phyloP scores from a whole-genome alignment of 2,888 invertebrate genomes.

The Seladonia tumulorum region DNA sequence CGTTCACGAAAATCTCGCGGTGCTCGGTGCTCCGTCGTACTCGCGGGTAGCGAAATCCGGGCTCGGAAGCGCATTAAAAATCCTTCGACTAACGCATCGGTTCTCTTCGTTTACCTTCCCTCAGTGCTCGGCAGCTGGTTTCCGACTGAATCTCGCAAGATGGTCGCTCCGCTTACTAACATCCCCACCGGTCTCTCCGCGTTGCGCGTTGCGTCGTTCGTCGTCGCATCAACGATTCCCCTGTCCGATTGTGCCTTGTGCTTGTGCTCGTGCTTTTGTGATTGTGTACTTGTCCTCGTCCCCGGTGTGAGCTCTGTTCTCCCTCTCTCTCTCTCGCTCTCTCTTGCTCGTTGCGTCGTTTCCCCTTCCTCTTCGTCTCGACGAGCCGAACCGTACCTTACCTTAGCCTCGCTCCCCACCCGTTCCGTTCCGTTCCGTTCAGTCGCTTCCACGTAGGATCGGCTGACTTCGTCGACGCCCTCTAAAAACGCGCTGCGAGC shows the following conservation, averaged over 20 bases:
- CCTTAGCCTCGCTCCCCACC: constrained; percentile 20
- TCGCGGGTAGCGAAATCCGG: constrained; percentile 80
- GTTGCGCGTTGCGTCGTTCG: neutral
- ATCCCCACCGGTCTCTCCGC: constrained; percentile 27
- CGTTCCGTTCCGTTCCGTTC: constrained; percentile 23
- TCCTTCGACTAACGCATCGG: constrained; percentile 83
- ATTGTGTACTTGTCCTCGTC: neutral
- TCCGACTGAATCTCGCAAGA: constrained; percentile 80
- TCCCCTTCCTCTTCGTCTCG: neutral
- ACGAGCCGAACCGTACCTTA: neutral
- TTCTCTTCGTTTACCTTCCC: constrained; percentile 81
- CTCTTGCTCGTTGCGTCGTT: neutral
- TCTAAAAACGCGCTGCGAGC: constrained; percentile 68
- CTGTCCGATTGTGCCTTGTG: neutral
- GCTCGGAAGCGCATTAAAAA: constrained; percentile 83
- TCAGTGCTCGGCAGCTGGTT: constrained; percentile 84
- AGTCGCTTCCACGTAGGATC: constrained; percentile 63
- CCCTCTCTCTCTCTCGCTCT: neutral
- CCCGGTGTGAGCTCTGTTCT: neutral
- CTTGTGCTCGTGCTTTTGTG: neutral
- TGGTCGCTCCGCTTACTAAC: constrained; percentile 67
- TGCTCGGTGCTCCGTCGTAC: constrained; percentile 74
- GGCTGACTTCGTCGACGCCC: constrained; percentile 76
- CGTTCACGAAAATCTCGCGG: constrained; percentile 68
- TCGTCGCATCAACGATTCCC: constrained; percentile 34